Conservation (phyloP, 1,140 invertebrate species). For the Drosophila ercepeae region DNA sequence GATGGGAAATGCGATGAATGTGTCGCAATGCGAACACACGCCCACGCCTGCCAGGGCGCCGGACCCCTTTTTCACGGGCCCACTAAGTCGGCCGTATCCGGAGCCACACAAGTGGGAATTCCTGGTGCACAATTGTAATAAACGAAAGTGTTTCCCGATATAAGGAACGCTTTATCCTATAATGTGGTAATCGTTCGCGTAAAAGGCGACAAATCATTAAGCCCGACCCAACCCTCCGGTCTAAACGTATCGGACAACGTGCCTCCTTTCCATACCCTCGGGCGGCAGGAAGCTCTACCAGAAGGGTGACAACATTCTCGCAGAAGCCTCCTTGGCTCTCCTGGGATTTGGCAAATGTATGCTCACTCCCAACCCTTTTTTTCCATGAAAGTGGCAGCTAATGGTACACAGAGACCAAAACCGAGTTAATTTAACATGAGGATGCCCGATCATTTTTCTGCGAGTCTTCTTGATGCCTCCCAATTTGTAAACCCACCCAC, state of each 20-base stretch:
- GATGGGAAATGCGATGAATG: conserved; percentile 75
- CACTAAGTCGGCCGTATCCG: not conserved
- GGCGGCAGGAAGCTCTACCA: conserved; percentile 7
- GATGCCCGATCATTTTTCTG: not conserved
- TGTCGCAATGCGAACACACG: conserved; percentile 63
- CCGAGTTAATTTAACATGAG: not conserved
- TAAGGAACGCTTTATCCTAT: conserved; percentile 77
- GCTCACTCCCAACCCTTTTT: conserved; percentile 61
- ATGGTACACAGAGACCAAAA: conserved; percentile 18
- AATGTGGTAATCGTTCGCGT: conserved; percentile 83
- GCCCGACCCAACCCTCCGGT: conserved; percentile 49
- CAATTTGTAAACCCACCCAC: not conserved
- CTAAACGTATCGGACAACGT: not conserved
- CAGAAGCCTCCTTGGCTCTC: not conserved
- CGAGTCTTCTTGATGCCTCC: not conserved
- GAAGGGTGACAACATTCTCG: conserved; percentile 72
- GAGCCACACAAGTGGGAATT: conserved; percentile 69
- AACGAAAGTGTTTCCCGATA: conserved; percentile 82
- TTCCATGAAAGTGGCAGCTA: conserved; percentile 16
- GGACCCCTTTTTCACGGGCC: not conserved
- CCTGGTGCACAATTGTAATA: conserved; percentile 56
- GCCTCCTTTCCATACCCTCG: not conserved
- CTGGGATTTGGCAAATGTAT: conserved; percentile 53
- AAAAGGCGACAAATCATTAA: conserved; percentile 83
- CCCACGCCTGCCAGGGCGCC: conserved; percentile 5